Conservation (phyloP, 2,888 invertebrate species). For the Mactromeris polynyma region DNA sequence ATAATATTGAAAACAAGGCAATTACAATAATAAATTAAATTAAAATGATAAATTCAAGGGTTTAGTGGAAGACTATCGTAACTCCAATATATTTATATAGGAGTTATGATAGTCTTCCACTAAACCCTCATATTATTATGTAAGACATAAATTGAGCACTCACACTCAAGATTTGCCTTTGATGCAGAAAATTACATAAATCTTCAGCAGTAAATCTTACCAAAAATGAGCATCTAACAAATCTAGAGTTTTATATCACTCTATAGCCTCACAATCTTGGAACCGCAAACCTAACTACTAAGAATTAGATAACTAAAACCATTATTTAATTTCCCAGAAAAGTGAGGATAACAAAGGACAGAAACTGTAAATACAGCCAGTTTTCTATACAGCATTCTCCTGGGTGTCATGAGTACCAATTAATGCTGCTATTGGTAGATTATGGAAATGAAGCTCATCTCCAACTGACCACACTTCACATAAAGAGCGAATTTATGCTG, state of each 20-base stretch:
- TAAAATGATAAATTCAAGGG: too few relatives aligned
- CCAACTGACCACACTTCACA: slow-evolving; percentile 24
- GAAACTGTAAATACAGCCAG: neutral
- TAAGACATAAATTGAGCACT: too few relatives aligned
- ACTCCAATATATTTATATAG: too few relatives aligned
- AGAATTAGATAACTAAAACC: neutral
- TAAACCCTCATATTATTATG: too few relatives aligned
- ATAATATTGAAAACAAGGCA: too few relatives aligned
- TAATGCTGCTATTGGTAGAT: slow-evolving; percentile 16
- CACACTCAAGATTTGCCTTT: too few relatives aligned
- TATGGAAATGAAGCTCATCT: slow-evolving; percentile 12
- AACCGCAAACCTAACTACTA: neutral
- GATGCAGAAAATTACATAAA: neutral
- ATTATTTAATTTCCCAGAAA: neutral
- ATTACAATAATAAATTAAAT: too few relatives aligned
- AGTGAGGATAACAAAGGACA: neutral
- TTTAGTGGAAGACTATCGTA: too few relatives aligned
- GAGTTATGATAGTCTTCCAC: too few relatives aligned
- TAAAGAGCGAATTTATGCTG: slow-evolving; percentile 4
- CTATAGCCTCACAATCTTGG: too few relatives aligned
- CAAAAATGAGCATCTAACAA: neutral
- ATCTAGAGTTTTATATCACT: neutral
- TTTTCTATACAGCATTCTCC: slow-evolving; percentile 4
- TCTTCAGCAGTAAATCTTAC: neutral
- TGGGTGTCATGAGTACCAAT: slow-evolving; percentile 2